These are phyloP conservation scores for Eutolmus rufibarbis DNA, from an alignment of 2,888 invertebrate species.

Conservation along the genomic window DNA sequence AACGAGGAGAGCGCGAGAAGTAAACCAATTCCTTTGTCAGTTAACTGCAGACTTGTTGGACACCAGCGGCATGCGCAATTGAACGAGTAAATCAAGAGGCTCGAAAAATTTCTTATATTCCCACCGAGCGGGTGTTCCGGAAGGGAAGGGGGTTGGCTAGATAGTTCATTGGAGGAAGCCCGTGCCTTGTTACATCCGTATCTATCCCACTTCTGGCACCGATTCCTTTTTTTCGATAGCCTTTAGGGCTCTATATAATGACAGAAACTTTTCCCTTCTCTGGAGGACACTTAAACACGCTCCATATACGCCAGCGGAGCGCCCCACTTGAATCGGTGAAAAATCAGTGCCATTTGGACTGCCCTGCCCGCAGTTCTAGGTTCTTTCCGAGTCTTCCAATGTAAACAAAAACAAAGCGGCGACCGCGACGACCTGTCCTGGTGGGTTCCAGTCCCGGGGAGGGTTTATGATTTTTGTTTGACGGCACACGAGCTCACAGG, in stretches of 20 bases:
- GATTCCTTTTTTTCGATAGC: not conserved
- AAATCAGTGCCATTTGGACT: conserved; percentile 1
- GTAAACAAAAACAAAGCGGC: conserved; percentile 24
- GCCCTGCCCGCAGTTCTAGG: not conserved
- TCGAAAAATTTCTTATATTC: not conserved
- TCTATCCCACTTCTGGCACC: not conserved
- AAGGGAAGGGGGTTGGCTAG: not conserved
- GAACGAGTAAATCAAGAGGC: not conserved
- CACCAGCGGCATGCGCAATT: not conserved
- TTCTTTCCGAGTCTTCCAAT: not conserved
- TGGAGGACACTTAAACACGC: conserved; percentile 1
- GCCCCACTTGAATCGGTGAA: not conserved
- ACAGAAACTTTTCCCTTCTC: not conserved
- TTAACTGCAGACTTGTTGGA: not conserved
- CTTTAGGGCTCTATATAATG: not conserved
- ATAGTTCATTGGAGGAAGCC: not conserved
- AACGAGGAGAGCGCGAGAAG: not conserved
- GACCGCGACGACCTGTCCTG: not conserved
- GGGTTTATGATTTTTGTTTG: not conserved
- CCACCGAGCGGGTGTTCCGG: not conserved
- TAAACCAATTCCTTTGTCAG: not conserved
- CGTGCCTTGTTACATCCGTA: not conserved
- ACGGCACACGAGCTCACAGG: not conserved
- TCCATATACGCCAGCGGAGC: not conserved
- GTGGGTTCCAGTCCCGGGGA: not conserved